Evolutionary conservation across 2,113 vertebrate genomes (phyloP).

Genomic region (Eretmochelys imbricata): DNA sequence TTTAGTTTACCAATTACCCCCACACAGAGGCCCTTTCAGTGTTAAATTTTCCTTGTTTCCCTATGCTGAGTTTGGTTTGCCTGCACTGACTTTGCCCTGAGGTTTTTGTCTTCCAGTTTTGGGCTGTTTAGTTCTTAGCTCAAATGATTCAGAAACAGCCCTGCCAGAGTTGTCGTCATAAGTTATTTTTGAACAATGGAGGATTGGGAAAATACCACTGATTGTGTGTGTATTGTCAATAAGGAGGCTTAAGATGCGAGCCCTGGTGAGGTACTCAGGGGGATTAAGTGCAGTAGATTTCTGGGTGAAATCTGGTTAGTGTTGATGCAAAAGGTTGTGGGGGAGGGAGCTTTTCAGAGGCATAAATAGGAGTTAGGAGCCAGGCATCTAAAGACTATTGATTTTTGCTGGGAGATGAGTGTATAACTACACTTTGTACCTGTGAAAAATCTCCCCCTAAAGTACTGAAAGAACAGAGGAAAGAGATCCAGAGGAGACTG

Average conservation of each 20-base stretch:
- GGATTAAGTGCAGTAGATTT: slow-evolving; percentile 66
- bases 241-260: slow-evolving; percentile 44
- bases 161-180: neutral
- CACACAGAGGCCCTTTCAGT: neutral
- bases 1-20: neutral
- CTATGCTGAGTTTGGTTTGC: neutral
- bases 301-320: slow-evolving; percentile 69
- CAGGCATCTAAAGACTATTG: neutral
- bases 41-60: neutral
- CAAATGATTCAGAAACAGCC: neutral
- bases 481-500: neutral
- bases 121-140: neutral
- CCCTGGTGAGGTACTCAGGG: slow-evolving; percentile 40
- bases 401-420: slow-evolving; percentile 46
- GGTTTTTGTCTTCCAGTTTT: neutral
- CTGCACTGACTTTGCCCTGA: neutral
- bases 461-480: neutral
- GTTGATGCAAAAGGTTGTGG: slow-evolving; percentile 53
- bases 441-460: neutral
- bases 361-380: neutral
- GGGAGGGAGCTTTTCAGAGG: slow-evolving; percentile 49
- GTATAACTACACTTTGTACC: neutral
- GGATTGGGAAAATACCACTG: neutral
- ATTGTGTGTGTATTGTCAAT: slow-evolving; percentile 56
- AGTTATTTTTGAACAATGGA: neutral